Conservation (phyloP, 2,888 invertebrate species). For the Odontocerum albicorne region DNA sequence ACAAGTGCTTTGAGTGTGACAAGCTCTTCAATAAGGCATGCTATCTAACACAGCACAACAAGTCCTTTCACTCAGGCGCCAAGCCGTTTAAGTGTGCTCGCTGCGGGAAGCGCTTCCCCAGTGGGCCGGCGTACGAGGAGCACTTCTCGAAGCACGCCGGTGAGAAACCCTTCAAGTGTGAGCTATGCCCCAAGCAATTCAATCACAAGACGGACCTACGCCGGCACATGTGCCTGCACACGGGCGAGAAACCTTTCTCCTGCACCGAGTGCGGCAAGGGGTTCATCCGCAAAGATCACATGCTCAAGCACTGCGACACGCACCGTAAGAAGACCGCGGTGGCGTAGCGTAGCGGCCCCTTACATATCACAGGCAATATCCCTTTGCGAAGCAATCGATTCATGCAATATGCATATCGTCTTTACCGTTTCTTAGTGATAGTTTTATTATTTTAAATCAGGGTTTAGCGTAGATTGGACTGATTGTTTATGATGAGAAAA, state of each 20-base stretch:
- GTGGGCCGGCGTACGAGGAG: conserved; percentile 68
- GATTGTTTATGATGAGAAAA: conserved; percentile 26
- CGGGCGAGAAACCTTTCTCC: conserved; percentile 80
- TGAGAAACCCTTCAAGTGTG: conserved; percentile 86
- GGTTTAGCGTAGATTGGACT: conserved; percentile 36
- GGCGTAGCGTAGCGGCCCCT: conserved; percentile 11
- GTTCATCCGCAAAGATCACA: conserved; percentile 88
- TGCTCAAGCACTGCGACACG: conserved; percentile 84
- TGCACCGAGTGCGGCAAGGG: conserved; percentile 84
- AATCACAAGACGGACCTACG: conserved; percentile 89
- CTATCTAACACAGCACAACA: conserved; percentile 88
- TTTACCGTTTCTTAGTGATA: conserved; percentile 36
- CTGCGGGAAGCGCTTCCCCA: conserved; percentile 83
- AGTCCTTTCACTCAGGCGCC: conserved; percentile 84
- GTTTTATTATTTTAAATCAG: conserved; percentile 36
- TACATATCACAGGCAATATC: conserved; percentile 37
- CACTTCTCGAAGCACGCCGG: conserved; percentile 78
- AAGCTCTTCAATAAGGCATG: conserved; percentile 85
- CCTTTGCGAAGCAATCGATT: conserved; percentile 34
- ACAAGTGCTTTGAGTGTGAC: conserved; percentile 80
- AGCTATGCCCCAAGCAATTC: conserved; percentile 83
- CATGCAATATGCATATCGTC: conserved; percentile 34
- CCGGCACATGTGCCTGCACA: conserved; percentile 84
- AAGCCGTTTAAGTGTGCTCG: conserved; percentile 83
- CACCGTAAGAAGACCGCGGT: conserved; percentile 63